phyloP scores from a whole-genome alignment of 2,888 invertebrate species.

The Muschampia plurimacula region DNA sequence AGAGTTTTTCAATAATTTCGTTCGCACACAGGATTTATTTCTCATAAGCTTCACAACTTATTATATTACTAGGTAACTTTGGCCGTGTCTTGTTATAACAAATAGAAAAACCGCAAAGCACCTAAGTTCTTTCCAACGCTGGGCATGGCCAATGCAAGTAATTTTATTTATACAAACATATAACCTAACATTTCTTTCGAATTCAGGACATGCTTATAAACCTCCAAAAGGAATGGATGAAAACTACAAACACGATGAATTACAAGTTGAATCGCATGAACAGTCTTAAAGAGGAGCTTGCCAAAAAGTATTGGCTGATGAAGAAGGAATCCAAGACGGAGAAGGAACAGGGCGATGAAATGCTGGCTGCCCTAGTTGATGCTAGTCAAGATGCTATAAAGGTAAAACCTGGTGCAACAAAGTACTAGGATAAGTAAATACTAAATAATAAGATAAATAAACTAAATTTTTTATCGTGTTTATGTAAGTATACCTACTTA shows the following conservation, averaged over 20 bases:
- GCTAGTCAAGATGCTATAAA: conserved; percentile 85
- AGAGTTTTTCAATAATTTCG: too few species aligned
- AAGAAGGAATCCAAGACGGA: conserved; percentile 83
- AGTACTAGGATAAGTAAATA: neutral
- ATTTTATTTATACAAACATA: too few species aligned
- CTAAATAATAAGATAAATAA: too few species aligned
- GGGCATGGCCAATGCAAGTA: too few species aligned
- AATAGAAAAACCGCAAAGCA: too few species aligned
- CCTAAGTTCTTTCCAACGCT: too few species aligned
- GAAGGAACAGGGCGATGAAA: conserved; percentile 77
- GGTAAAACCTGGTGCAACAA: conserved; percentile 57
- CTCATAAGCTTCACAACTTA: too few species aligned
- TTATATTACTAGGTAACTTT: too few species aligned
- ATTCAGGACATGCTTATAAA: conserved; percentile 67
- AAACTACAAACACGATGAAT: conserved; percentile 71
- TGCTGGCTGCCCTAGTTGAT: conserved; percentile 87
- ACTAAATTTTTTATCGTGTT: too few species aligned
- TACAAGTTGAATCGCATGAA: conserved; percentile 76
- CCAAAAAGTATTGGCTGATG: conserved; percentile 76
- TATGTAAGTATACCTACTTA: too few species aligned
- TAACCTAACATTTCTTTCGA: neutral
- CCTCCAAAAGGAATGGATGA: conserved; percentile 81
- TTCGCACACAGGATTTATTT: too few species aligned
- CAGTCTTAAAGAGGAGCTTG: conserved; percentile 76
- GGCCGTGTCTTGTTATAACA: too few species aligned